These are phyloP conservation scores for Eueides isabella DNA, from an alignment of 1,140 invertebrate genomes.

Conservation along the genomic window DNA sequence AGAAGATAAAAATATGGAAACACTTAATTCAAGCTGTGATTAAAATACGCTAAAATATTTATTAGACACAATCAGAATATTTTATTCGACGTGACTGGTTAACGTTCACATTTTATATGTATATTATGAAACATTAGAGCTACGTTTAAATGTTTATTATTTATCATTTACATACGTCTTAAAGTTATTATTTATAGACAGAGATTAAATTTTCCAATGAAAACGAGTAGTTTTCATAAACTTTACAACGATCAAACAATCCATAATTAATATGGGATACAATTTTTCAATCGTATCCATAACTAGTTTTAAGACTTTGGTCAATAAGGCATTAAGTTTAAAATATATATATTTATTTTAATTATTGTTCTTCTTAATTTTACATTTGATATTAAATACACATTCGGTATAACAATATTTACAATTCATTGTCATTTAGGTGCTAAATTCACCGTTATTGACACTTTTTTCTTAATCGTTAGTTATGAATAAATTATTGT, in stretches of 20 bases:
- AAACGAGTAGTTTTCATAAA: slow-evolving; percentile 72
- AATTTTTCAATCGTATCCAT: slow-evolving; percentile 70
- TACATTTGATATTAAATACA: slow-evolving; percentile 71
- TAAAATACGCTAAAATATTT: slow-evolving; percentile 28
- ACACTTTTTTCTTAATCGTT: slow-evolving; percentile 26
- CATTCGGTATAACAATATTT: slow-evolving; percentile 76
- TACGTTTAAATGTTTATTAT: slow-evolving; percentile 38
- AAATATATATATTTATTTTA: slow-evolving; percentile 78
- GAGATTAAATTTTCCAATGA: slow-evolving; percentile 70
- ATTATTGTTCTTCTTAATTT: slow-evolving; percentile 81
- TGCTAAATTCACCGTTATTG: slow-evolving; percentile 19
- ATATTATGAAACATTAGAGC: slow-evolving; percentile 29
- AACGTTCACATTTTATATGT: slow-evolving; percentile 16
- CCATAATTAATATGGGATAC: slow-evolving; percentile 68
- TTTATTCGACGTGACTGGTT: slow-evolving; percentile 21
- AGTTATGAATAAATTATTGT: slow-evolving; percentile 42
- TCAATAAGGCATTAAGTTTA: slow-evolving; percentile 82
- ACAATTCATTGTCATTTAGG: slow-evolving; percentile 47
- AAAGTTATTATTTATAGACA: slow-evolving; percentile 52
- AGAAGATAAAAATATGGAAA: neutral
- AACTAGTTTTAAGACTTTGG: slow-evolving; percentile 82
- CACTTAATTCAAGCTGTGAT: neutral
- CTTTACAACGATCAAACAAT: slow-evolving; percentile 79
- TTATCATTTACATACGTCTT: slow-evolving; percentile 38
- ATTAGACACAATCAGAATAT: slow-evolving; percentile 5